Percentiles rank a stretch among this genome's conserved stretches.
phyloP scores from a whole-genome alignment of 92 coral and sea anemone species.

The Pocillopora meandrina region DNA sequence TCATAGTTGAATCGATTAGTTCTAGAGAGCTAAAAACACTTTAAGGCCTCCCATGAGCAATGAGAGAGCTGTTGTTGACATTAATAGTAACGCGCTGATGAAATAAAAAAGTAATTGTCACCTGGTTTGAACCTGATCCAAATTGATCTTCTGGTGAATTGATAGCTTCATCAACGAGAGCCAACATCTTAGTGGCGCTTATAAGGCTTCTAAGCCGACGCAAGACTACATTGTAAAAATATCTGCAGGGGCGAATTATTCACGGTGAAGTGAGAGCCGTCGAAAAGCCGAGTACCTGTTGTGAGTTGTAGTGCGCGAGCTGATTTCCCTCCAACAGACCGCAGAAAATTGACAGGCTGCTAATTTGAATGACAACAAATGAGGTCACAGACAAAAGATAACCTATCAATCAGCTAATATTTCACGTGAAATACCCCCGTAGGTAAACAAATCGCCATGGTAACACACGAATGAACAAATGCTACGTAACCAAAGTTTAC shows the following conservation, averaged over 20 bases:
- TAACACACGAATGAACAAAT: slow-evolving; percentile 14
- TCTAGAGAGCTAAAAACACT: no score
- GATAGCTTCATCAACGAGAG: background rate
- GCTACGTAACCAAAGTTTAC: slow-evolving; percentile 2
- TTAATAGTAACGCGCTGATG: slow-evolving; percentile 7
- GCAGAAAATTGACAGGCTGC: slow-evolving; percentile 2
- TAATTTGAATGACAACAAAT: slow-evolving; percentile 53
- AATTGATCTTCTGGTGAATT: background rate
- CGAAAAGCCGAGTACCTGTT: background rate
- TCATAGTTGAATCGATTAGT: no score
- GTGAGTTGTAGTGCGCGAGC: background rate
- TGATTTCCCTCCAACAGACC: background rate
- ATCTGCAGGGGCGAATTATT: no score
- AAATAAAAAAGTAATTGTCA: slow-evolving; percentile 13
- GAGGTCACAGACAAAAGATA: slow-evolving; percentile 22
- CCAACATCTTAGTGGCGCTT: background rate
- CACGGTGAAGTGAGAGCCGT: background rate
- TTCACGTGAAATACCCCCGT: background rate
- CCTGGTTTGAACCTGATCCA: slow-evolving; percentile 1
- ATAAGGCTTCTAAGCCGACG: background rate
- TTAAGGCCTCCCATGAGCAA: no score
- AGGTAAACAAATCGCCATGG: slow-evolving; percentile 40
- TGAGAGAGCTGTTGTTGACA: background rate
- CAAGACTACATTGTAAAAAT: background rate
- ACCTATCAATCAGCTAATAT: background rate